Evolutionary conservation across 2,888 invertebrate genomes (phyloP).

Genomic region (Machimus atricapillus): DNA sequence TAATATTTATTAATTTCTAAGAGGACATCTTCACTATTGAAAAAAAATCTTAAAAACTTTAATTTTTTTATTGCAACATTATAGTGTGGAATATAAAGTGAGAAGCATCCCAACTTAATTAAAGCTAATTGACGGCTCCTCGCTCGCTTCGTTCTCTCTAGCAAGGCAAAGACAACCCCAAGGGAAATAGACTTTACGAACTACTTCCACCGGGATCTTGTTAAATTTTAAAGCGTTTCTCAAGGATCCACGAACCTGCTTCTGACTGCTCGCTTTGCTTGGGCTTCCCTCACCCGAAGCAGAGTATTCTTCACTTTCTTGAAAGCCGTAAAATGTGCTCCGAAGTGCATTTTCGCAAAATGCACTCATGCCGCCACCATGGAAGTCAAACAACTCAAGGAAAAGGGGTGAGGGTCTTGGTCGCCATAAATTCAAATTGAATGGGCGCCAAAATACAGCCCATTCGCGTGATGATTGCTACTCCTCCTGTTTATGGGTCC

Average conservation of each 20-base stretch:
- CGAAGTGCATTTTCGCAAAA: background rate
- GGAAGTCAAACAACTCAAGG: background rate
- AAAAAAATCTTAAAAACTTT: background rate
- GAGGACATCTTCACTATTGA: background rate
- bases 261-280: background rate
- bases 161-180: background rate
- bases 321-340: background rate
- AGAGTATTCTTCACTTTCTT: background rate
- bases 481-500: background rate
- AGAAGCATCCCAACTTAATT: background rate
- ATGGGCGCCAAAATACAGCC: background rate
- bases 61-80: background rate
- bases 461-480: background rate
- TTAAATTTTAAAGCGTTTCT: background rate
- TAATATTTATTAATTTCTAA: too few species aligned
- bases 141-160: background rate
- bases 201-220: background rate
- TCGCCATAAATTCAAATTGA: background rate
- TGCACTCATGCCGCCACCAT: background rate
- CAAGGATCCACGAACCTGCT: background rate
- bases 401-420: background rate
- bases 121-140: background rate
- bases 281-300: background rate
- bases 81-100: background rate
- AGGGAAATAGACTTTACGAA: background rate